Conservation (phyloP, 1,140 invertebrate species). For the Oppia nitens region DNA sequence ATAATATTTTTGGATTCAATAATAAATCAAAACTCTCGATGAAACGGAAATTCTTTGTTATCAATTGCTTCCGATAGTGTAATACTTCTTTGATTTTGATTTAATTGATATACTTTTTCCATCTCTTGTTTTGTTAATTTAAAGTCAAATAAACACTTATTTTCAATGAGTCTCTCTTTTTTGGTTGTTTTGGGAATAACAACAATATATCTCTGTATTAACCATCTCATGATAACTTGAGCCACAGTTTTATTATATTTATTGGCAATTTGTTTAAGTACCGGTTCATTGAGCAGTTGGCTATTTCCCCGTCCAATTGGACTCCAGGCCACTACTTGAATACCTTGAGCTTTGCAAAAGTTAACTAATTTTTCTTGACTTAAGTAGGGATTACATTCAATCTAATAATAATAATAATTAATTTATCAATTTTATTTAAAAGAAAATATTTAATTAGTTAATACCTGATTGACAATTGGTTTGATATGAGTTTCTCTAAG, state of each 20-base stretch:
- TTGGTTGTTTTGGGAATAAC: slow-evolving; percentile 59
- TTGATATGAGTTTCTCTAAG: slow-evolving; percentile 26
- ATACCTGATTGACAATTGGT: slow-evolving; percentile 19
- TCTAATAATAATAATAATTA: too few species aligned
- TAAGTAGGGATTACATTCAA: slow-evolving; percentile 27
- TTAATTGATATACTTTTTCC: slow-evolving; percentile 31
- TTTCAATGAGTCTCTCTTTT: slow-evolving; percentile 45
- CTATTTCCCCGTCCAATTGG: slow-evolving; percentile 32
- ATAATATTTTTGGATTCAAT: too few species aligned
- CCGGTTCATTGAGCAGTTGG: slow-evolving; percentile 35
- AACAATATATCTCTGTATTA: slow-evolving; percentile 53
- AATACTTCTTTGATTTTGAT: slow-evolving; percentile 15
- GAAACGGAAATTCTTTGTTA: too few species aligned
- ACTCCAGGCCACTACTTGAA: slow-evolving; percentile 30
- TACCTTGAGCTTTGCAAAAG: slow-evolving; percentile 24
- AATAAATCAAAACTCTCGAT: too few species aligned
- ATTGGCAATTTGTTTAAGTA: slow-evolving; percentile 42
- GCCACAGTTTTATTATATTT: slow-evolving; percentile 49
- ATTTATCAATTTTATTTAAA: too few species aligned
- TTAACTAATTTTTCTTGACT: slow-evolving; percentile 23
- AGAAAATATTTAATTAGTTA: too few species aligned
- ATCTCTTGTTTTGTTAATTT: slow-evolving; percentile 44
- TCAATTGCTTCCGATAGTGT: background rate
- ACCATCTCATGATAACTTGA: slow-evolving; percentile 35
- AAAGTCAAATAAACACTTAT: slow-evolving; percentile 52